These are phyloP conservation scores for Atherinomorus stipes DNA, from an alignment of 2,113 vertebrate genomes.

Conservation along the genomic window DNA sequence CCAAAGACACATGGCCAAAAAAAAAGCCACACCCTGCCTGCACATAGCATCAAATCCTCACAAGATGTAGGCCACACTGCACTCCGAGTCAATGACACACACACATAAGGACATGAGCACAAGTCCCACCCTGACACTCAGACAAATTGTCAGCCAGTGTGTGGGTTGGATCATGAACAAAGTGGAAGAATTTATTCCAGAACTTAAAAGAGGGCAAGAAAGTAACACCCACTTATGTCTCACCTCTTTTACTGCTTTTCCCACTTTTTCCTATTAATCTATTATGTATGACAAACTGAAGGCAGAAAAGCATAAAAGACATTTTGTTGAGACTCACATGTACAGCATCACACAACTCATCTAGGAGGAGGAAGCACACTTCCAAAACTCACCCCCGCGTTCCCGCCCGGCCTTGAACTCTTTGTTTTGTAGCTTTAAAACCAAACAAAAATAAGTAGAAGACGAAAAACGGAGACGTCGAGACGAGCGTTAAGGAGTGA, in stretches of 20 bases:
- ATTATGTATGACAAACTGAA: conserved; percentile 20
- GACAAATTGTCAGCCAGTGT: conserved; percentile 8
- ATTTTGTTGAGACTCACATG: neutral
- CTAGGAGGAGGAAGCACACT: conserved; percentile 1
- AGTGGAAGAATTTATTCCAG: neutral
- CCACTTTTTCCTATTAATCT: conserved; percentile 8
- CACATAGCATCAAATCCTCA: conserved; percentile 7
- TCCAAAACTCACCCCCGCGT: conserved; percentile 63
- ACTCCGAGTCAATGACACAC: conserved; percentile 28
- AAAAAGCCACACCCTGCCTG: conserved; percentile 40
- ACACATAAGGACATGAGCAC: neutral
- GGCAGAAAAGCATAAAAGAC: neutral
- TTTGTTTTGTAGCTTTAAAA: conserved; percentile 17
- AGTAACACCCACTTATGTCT: conserved; percentile 15
- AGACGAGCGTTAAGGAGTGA: conserved; percentile 57
- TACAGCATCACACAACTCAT: neutral
- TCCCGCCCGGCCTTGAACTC: conserved; percentile 18
- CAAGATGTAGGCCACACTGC: conserved; percentile 12
- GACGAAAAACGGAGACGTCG: conserved; percentile 31
- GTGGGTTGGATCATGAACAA: neutral
- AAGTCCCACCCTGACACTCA: conserved; percentile 8
- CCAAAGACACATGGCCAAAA: conserved; percentile 32
- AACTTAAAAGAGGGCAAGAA: conserved; percentile 1
- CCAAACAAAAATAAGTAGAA: conserved; percentile 11
- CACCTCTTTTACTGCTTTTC: neutral